Evolutionary conservation across 2,113 vertebrate species (phyloP).

Genomic region (Cromileptes altivelis): DNA sequence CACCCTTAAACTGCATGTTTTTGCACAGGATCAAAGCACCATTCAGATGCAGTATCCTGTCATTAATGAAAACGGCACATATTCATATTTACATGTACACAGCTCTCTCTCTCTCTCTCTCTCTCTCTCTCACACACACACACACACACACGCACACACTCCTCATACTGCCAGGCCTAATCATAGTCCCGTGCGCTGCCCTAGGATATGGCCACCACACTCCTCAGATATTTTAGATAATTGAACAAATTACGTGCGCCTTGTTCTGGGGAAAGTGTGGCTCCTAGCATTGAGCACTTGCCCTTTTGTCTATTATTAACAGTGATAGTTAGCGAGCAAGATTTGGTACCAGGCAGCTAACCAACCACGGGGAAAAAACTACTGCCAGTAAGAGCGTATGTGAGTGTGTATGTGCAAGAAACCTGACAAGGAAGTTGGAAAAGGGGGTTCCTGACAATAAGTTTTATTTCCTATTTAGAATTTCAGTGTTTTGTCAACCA

Average conservation of each 20-base stretch:
- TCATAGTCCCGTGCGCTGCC: slow-evolving; percentile 63
- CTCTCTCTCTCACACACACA: slow-evolving; percentile 1
- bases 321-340: slow-evolving; percentile 61
- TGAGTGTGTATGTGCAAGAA: slow-evolving; percentile 14
- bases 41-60: slow-evolving; percentile 12
- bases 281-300: slow-evolving; percentile 67
- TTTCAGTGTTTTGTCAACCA: slow-evolving; percentile 2
- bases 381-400: neutral
- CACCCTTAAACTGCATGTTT: neutral
- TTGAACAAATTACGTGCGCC: slow-evolving; percentile 78
- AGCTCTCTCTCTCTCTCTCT: slow-evolving; percentile 10
- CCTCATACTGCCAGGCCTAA: slow-evolving; percentile 56
- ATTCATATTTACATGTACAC: slow-evolving; percentile 12
- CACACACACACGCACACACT: slow-evolving; percentile 38
- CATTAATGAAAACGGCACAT: slow-evolving; percentile 10
- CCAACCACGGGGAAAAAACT: slow-evolving; percentile 12
- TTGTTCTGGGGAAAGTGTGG: slow-evolving; percentile 68
- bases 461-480: neutral
- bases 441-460: neutral
- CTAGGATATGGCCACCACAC: slow-evolving; percentile 57
- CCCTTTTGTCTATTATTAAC: slow-evolving; percentile 66
- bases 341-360: slow-evolving; percentile 48
- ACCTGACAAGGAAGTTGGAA: neutral
- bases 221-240: slow-evolving; percentile 79
- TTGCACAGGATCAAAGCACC: slow-evolving; percentile 7